A percentile compares a stretch with the other conserved stretches of the same genome.
Conservation (phyloP, 2,888 invertebrate species). For the Phragmatobia fuliginosa region DNA sequence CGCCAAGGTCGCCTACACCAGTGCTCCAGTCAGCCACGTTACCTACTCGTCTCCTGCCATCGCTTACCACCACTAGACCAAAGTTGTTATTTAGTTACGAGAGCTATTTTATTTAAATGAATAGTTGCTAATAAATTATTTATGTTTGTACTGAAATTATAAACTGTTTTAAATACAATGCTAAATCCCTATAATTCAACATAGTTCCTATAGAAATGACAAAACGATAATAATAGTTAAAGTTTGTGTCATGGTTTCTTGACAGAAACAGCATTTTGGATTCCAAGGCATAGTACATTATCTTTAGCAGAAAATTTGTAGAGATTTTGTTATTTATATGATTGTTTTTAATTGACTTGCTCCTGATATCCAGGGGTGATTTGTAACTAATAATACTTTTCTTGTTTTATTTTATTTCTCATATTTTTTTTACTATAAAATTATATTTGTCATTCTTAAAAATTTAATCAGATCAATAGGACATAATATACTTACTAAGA, state of each 20-base stretch:
- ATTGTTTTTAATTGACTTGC: too few species aligned
- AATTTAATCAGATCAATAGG: too few species aligned
- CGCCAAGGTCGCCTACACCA: conserved; percentile 28
- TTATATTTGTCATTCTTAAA: too few species aligned
- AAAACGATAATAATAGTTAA: not conserved
- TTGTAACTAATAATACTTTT: too few species aligned
- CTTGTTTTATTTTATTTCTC: too few species aligned
- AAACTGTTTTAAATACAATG: not conserved
- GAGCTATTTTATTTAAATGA: conserved; percentile 56
- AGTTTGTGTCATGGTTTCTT: not conserved
- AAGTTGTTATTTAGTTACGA: conserved; percentile 19
- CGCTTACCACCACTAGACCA: conserved; percentile 74
- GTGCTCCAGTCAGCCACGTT: conserved; percentile 62
- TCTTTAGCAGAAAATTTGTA: too few species aligned
- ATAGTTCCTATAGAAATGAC: not conserved
- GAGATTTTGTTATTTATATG: too few species aligned
- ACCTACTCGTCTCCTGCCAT: conserved; percentile 73
- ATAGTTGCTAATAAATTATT: conserved; percentile 54
- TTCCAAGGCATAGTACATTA: too few species aligned
- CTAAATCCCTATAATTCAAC: not conserved
- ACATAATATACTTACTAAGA: too few species aligned
- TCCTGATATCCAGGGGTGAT: too few species aligned
- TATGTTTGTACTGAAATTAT: conserved; percentile 2
- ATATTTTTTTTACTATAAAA: too few species aligned
- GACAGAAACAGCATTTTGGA: not conserved